Evolutionary conservation across 2,888 invertebrate species (phyloP).

Genomic region (Notodonta ziczac): DNA sequence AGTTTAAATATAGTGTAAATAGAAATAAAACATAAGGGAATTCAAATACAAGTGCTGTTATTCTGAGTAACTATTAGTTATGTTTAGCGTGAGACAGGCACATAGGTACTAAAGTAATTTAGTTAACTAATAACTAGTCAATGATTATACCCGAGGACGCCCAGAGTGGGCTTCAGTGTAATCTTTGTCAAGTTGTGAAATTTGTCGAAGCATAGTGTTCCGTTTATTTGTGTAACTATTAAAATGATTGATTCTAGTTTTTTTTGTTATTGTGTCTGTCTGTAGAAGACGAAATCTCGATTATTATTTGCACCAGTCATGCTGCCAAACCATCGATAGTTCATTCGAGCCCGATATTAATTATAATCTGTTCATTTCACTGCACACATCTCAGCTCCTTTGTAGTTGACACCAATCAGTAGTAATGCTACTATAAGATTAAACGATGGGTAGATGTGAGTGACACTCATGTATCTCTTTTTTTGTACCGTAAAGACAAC

Average conservation of each 20-base stretch:
- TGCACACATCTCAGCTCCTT: no score
- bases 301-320: no score
- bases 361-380: no score
- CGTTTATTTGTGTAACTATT: neutral
- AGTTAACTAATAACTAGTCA: neutral
- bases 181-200: slow-evolving; percentile 4
- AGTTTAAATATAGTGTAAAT: slow-evolving; percentile 34
- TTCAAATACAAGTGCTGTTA: neutral
- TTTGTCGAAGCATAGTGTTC: neutral
- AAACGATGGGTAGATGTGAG: no score
- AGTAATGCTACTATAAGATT: no score
- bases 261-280: neutral
- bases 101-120: neutral
- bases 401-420: no score
- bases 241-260: neutral
- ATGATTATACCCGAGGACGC: neutral
- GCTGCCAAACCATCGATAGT: no score
- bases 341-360: no score
- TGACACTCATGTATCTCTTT: no score
- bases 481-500: no score
- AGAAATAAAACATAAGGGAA: slow-evolving; percentile 21
- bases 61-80: neutral
- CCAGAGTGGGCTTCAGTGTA: neutral
- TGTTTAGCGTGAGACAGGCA: neutral
- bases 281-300: no score